A percentile compares a stretch with the other conserved stretches of the same genome.
Conservation (phyloP, 2,888 invertebrate species). For the Liopterus haemorrhoidalis region DNA sequence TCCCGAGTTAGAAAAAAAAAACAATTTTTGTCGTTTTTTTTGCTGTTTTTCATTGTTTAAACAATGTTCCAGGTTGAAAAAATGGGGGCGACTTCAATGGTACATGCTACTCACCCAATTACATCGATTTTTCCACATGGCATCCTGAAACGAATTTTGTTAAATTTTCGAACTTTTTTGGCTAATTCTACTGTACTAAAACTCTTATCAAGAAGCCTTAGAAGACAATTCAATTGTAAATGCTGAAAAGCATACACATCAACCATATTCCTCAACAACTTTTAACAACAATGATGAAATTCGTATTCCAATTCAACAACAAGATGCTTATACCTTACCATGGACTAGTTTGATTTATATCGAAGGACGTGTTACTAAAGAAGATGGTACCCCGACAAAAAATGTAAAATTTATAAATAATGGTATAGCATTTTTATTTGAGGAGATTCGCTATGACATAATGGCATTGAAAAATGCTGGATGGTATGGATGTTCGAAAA, state of each 20-base stretch:
- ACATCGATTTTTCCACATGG: too few relatives aligned
- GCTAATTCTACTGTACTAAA: too few relatives aligned
- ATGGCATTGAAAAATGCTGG: conserved; percentile 33
- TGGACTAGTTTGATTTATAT: conserved; percentile 31
- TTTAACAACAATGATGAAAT: conserved; percentile 38
- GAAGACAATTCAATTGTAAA: conserved; percentile 31
- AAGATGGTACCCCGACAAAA: conserved; percentile 5
- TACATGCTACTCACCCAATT: too few relatives aligned
- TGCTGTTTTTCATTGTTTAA: too few relatives aligned
- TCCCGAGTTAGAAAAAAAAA: too few relatives aligned
- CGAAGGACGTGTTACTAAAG: conserved; percentile 24
- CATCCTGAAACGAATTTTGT: too few relatives aligned
- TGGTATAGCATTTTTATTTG: conserved; percentile 36
- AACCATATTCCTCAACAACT: conserved; percentile 31
- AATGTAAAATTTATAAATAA: conserved; percentile 30
- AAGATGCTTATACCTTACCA: conserved; percentile 34
- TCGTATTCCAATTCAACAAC: conserved; percentile 36
- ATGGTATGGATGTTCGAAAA: conserved; percentile 27
- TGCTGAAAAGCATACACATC: conserved; percentile 34
- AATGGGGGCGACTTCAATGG: too few relatives aligned
- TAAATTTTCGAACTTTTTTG: too few relatives aligned
- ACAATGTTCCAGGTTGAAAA: too few relatives aligned
- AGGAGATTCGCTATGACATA: conserved; percentile 39
- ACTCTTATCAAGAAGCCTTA: too few relatives aligned
- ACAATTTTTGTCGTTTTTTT: too few relatives aligned